Base-by-base conservation (phyloP, 2,888 invertebrate genomes). In the Drosophila bunnanda region DNA sequence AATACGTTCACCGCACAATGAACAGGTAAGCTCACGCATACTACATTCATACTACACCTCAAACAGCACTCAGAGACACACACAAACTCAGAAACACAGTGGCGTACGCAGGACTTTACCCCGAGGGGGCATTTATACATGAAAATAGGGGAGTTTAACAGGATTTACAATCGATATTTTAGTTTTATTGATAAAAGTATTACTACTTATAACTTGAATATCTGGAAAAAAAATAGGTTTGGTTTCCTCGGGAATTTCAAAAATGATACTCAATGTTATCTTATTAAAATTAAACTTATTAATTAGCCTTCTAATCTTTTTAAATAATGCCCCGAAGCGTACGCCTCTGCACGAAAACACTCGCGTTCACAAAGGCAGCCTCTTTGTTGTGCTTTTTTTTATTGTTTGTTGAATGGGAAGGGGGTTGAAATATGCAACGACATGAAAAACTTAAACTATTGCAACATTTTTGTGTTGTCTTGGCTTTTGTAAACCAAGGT, bases 381-480 rank as follows among this genome's bases (percentile, higher is more conserved):
- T 88, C 71, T 76, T 77, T 79, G 80, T 56, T 75, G 62, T 46
- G 28, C 20, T 32, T 32, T 22, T 50, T 50, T 62, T 36, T 25
- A 25, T 17, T n/a, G 41, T 2, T 15, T 44, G 7, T 50, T 7
- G 17, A 17, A 15, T 20, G 43, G 53, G 15, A 20, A 7, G 30
- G 34, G 22, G 22, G 38, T 41, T 22, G 32, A 20, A 82, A 76
- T 88, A 88, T 82, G 86, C 88, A 88, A 75, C 67, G 78, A 53
- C 78, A 85, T 85, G 86, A 76, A 88, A 84, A 88, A 85, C 80
- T 88, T 88, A 77, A 88, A 86, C 79, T 88, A 86, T 83, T 83
- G 86, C 83, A 82, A 70, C 78, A 86, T 86, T 85, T 71, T 76
- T 71, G 43, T 39, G 43, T 70, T 48, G 57, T 66, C 64, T 73